Evolutionary conservation across 2,888 invertebrate genomes (phyloP).

Genomic region (Frankliniella intonsa): DNA sequence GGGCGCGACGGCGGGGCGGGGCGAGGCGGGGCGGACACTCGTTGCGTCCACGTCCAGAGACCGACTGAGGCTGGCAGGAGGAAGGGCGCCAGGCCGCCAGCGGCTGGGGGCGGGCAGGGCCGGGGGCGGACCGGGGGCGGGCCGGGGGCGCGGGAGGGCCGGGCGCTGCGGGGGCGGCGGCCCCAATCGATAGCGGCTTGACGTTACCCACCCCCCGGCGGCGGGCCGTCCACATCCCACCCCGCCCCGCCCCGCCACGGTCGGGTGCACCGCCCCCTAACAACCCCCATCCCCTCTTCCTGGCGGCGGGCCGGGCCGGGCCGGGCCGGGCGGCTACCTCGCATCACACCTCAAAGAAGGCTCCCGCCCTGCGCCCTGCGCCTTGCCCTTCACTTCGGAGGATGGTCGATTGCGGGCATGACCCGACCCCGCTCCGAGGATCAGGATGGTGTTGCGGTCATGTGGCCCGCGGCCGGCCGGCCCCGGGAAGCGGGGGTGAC

Average conservation of each 20-base stretch:
- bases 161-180: slow-evolving; percentile 8
- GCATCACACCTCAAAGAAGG: no score
- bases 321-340: no score
- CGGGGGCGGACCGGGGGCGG: not conserved
- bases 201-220: not conserved
- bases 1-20: not conserved
- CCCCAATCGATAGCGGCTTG: not conserved
- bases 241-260: not conserved
- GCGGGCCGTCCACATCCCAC: not conserved
- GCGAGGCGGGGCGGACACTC: not conserved
- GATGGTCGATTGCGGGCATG: no score
- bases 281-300: not conserved
- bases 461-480: no score
- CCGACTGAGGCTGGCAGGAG: not conserved
- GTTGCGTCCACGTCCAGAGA: not conserved
- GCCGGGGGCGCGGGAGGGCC: not conserved
- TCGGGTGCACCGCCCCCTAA: not conserved
- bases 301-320: not conserved
- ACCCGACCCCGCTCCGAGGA: no score
- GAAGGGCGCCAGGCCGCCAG: not conserved
- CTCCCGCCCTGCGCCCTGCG: no score
- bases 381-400: no score
- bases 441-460: no score
- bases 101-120: not conserved
- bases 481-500: no score